Evolutionary conservation across 2,113 vertebrate genomes (phyloP), one percentile per base, ranked within the genome.

Genomic region (Embiotoca jacksoni): DNA sequence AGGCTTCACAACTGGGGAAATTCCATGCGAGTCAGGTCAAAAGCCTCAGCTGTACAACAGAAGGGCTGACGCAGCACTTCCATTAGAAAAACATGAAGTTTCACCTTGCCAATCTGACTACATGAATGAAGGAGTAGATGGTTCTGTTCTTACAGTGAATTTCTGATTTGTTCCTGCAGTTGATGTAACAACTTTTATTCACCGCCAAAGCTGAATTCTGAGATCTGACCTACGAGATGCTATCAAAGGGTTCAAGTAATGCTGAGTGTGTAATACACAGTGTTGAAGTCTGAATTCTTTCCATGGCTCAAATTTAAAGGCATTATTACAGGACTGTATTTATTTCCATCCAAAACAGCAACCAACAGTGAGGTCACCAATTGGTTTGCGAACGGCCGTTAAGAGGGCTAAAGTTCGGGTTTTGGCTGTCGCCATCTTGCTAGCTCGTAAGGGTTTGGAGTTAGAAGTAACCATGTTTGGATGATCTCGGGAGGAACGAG

Each of bases 1-100:
- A 56, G 47, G 62, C 65, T 81, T 73, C 58, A 72, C 53, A 85
- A 89, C 56, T 60, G 31, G 87, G 90, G 90, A 79, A 88, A 81
- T 91, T 91, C 88, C 87, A 81, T 69, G 52, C 41, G 88, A 92
- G 83, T 87, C 86, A 89, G 84, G 60, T 53, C 70, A 67, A 23
- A 85, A 84, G 65, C 71, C 58, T 89, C 68, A 91, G 80, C 78
- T 81, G 70, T 70, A 41, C 41, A 84, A 54, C 71, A 85, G 5
- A 79, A 82, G 35, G 59, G 59, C 87, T 90, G 86, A 89, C 72
- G 84, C 66, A 50, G 84, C 82, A 23, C 49, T 36, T 84, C 46
- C 33, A 53, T 1, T 30, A 69, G 61, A 87, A 82, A 80, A 86
- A 69, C 62, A 85, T 69, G 23, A 63, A 59, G 23, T 83, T 82